Percentiles rank a stretch among this genome's conserved stretches.
Evolutionary conservation across 2,797 vertebrate genomes (phyloP).

Genomic region (Mallotus villosus): DNA sequence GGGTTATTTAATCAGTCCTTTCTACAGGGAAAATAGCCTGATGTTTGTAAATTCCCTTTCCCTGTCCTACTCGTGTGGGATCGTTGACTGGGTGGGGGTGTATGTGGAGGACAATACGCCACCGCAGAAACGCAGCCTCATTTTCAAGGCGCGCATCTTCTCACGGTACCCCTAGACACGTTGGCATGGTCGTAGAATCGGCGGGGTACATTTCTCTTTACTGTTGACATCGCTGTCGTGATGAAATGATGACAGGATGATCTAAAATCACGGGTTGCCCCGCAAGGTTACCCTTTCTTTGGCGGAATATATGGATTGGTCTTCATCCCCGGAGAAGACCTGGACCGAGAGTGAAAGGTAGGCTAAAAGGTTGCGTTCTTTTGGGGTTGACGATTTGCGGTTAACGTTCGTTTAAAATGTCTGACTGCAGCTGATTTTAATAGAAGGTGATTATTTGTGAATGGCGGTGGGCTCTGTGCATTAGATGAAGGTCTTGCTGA

Average conservation of each 20-base stretch:
- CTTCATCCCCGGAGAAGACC: slow-evolving; percentile 63
- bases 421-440: slow-evolving; percentile 2
- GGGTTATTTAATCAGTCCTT: background rate
- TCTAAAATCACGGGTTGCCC: slow-evolving; percentile 39
- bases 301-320: slow-evolving; percentile 75
- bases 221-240: background rate
- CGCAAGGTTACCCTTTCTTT: slow-evolving; percentile 54
- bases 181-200: slow-evolving; percentile 19
- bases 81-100: background rate
- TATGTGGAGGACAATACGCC: slow-evolving; percentile 15
- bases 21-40: too few species aligned
- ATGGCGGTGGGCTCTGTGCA: background rate
- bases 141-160: slow-evolving; percentile 38
- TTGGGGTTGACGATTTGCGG: background rate
- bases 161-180: slow-evolving; percentile 32
- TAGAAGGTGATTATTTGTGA: background rate
- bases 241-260: slow-evolving; percentile 37
- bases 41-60: background rate
- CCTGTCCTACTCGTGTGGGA: background rate
- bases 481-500: background rate
- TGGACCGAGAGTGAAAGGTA: slow-evolving; percentile 59
- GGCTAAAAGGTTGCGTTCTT: background rate
- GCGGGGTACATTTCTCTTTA: slow-evolving; percentile 19
- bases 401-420: background rate
- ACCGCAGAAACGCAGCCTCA: slow-evolving; percentile 2